Conservation (phyloP, 2,888 invertebrate genomes). For the Lumbricus terrestris region DNA sequence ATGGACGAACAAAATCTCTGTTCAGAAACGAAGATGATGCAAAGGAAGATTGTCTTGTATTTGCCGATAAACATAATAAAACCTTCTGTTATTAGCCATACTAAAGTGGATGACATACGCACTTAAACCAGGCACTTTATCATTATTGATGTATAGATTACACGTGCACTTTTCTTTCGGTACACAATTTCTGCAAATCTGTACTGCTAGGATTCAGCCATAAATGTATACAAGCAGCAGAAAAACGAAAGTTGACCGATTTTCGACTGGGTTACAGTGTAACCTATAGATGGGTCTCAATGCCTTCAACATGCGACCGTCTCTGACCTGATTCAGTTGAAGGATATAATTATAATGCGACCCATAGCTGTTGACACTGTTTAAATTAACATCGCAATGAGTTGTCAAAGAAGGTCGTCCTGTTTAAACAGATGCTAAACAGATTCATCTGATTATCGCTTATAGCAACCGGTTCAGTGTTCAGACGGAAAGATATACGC, state of each 20-base stretch:
- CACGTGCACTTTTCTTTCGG: background rate
- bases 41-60: too few species aligned
- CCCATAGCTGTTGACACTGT: background rate
- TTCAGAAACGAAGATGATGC: too few species aligned
- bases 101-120: too few species aligned
- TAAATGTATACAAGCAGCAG: background rate
- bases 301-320: background rate
- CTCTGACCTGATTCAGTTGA: background rate
- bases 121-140: background rate
- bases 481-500: background rate
- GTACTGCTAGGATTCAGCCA: background rate
- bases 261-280: background rate
- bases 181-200: background rate
- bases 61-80: too few species aligned
- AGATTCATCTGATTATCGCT: background rate
- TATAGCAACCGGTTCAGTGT: background rate
- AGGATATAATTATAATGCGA: too few species aligned
- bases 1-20: too few species aligned
- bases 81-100: too few species aligned
- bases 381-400: background rate
- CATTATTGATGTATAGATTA: background rate
- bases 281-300: background rate
- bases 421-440: background rate
- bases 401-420: background rate
- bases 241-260: background rate